phyloP scores from a whole-genome alignment of 2,113 vertebrate species.

The Rhea americana region DNA sequence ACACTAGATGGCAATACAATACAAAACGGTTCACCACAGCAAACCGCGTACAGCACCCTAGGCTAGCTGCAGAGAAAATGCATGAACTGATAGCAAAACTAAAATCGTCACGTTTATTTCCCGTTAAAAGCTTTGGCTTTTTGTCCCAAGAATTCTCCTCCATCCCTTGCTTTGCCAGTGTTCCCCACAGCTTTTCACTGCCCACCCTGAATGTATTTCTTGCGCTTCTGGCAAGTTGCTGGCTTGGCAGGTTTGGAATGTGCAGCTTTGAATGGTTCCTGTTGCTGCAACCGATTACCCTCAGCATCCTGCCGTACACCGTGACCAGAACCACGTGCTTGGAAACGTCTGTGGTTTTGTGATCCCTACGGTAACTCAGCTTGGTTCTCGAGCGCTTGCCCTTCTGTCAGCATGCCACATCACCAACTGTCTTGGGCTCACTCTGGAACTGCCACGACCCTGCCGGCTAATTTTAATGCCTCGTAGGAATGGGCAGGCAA shows the following conservation, averaged over 20 bases:
- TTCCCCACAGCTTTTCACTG: neutral
- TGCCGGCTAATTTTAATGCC: neutral
- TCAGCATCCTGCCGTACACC: neutral
- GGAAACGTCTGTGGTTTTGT: neutral
- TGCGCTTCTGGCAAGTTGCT: neutral
- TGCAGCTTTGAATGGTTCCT: neutral
- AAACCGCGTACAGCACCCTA: rapidly evolving
- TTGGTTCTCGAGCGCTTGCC: neutral
- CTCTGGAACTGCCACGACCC: neutral
- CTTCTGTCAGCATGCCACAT: neutral
- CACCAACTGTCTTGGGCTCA: neutral
- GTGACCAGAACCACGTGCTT: neutral
- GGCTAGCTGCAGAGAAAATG: neutral
- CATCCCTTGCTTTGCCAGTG: neutral
- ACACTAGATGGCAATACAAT: slow-evolving; percentile 5
- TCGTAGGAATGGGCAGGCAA: neutral
- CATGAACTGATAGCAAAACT: neutral
- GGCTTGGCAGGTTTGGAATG: neutral
- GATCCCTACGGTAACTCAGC: neutral
- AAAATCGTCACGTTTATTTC: neutral
- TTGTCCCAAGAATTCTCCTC: neutral
- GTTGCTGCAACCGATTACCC: neutral
- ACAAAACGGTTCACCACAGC: neutral
- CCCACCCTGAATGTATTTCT: neutral
- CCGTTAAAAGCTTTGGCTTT: neutral